These are phyloP conservation scores for Columbina picui DNA, from an alignment of 2,113 vertebrate species.

Conservation along the genomic window DNA sequence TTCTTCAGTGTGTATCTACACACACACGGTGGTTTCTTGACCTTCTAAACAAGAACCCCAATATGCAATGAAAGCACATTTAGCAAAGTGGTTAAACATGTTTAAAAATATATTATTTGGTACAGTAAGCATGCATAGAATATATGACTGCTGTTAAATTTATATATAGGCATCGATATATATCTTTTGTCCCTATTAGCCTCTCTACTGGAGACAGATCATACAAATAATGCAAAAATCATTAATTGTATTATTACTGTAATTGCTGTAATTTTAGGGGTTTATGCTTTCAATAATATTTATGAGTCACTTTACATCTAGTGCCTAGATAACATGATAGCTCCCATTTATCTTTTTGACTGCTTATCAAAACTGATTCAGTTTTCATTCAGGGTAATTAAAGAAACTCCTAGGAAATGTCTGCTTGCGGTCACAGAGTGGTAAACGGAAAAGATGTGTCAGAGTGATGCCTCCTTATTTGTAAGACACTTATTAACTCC, in stretches of 20 bases:
- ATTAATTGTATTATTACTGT: neutral
- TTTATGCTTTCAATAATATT: neutral
- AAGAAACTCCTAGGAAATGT: neutral
- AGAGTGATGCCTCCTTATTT: neutral
- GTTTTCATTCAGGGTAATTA: neutral
- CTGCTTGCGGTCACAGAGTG: neutral
- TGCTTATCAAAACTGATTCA: neutral
- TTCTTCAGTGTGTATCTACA: neutral
- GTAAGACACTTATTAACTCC: neutral
- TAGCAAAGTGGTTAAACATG: neutral
- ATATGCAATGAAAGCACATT: neutral
- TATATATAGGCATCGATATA: neutral
- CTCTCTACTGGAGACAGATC: neutral
- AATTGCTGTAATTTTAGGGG: neutral
- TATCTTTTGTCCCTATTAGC: neutral
- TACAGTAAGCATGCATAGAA: neutral
- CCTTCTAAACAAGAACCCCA: neutral
- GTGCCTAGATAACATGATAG: neutral
- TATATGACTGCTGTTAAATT: neutral
- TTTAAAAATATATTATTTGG: neutral
- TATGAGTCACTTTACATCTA: neutral
- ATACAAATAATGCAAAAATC: neutral
- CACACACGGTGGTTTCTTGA: neutral
- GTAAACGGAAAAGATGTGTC: neutral
- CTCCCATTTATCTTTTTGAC: neutral